phyloP scores from a whole-genome alignment of 2,797 vertebrate species.

The Clarias platycephalus region DNA sequence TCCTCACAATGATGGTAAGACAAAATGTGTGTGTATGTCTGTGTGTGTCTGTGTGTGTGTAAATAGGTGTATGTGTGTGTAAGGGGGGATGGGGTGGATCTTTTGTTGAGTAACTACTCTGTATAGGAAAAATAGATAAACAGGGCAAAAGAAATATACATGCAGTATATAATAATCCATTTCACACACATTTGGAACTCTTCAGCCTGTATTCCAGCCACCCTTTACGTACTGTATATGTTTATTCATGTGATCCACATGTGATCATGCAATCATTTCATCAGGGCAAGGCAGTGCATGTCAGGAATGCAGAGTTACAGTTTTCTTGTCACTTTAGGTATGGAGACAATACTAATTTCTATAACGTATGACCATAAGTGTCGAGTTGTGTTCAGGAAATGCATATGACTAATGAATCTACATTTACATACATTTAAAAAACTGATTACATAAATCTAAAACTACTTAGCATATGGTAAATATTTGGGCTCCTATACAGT shows the following conservation, averaged over 20 bases:
- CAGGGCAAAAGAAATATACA: neutral
- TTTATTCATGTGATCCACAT: slow-evolving; percentile 12
- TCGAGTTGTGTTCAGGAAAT: neutral
- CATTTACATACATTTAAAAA: neutral
- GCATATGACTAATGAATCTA: neutral
- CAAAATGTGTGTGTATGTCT: neutral
- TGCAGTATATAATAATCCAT: neutral
- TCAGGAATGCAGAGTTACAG: slow-evolving; percentile 43
- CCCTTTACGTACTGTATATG: neutral
- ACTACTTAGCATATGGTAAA: neutral
- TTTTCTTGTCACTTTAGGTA: neutral
- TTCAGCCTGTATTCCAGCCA: neutral
- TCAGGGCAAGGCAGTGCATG: slow-evolving; percentile 14
- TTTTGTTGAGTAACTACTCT: neutral
- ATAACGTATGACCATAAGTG: neutral
- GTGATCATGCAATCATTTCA: slow-evolving; percentile 37
- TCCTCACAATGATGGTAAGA: neutral
- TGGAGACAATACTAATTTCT: neutral
- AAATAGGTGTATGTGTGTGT: neutral
- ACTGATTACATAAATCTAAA: neutral
- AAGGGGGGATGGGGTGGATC: neutral
- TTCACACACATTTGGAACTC: neutral
- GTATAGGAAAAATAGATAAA: slow-evolving; percentile 2
- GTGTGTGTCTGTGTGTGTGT: neutral
- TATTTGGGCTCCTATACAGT: neutral